A percentile compares a stretch with the other conserved stretches of the same genome.
Evolutionary conservation across 2,888 invertebrate genomes (phyloP).

Genomic region (Folsomia candida): DNA sequence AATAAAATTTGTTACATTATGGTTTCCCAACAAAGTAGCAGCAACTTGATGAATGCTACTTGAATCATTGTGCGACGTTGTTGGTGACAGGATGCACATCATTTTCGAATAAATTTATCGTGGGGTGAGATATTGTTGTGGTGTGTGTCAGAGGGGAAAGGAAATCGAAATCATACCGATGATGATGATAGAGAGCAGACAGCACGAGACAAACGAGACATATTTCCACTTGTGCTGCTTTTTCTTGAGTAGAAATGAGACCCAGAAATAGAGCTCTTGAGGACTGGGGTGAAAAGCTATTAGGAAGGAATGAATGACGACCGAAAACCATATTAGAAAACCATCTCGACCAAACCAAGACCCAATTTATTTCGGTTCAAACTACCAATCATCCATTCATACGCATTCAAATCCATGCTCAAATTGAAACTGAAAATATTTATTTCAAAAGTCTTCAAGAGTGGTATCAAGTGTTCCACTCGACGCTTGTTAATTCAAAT

Average conservation of each 20-base stretch:
- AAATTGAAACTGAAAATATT: not conserved
- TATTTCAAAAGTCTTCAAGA: not conserved
- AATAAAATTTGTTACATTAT: too few relatives aligned
- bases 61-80: too few relatives aligned
- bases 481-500: not conserved
- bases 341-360: not conserved
- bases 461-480: not conserved
- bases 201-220: not conserved
- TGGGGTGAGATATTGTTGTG: constrained; percentile 15
- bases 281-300: not conserved
- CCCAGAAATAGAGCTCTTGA: not conserved
- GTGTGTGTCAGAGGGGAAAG: constrained; percentile 1
- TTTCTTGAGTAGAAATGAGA: not conserved
- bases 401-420: not conserved
- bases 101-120: constrained; percentile 13
- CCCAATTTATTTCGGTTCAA: not conserved
- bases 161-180: not conserved
- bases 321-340: not conserved
- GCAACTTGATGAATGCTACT: too few relatives aligned
- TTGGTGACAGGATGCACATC: constrained; percentile 16
- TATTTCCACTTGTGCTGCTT: not conserved
- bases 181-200: not conserved
- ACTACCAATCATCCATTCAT: not conserved
- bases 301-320: not conserved
- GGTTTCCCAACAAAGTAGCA: too few relatives aligned